A percentile compares a stretch with the other conserved stretches of the same genome.
Evolutionary conservation across 2,888 invertebrate species (phyloP).

Genomic region (Eueremaeus valkanovi): DNA sequence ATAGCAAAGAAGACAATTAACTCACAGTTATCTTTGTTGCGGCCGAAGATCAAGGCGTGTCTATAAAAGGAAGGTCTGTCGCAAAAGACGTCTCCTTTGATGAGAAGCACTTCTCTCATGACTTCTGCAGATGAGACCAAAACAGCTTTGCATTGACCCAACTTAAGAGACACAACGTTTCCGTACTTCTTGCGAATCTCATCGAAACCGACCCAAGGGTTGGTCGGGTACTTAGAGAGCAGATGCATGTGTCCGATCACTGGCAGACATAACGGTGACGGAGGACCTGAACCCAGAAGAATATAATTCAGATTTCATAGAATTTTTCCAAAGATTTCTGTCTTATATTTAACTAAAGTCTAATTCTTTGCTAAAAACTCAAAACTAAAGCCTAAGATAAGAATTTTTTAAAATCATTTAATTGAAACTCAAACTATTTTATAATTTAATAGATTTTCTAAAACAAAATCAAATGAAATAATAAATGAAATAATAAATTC

Average conservation of each 20-base stretch:
- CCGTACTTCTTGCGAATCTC: conserved; percentile 45
- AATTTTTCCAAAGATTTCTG: too few species aligned
- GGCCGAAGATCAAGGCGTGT: conserved; percentile 75
- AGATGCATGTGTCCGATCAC: conserved; percentile 43
- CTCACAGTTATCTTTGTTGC: conserved; percentile 82
- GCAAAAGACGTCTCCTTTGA: conserved; percentile 69
- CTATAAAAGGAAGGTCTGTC: conserved; percentile 75
- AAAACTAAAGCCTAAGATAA: too few species aligned
- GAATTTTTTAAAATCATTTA: too few species aligned
- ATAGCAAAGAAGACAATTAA: too few species aligned
- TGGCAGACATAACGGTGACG: conserved; percentile 40
- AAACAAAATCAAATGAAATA: too few species aligned
- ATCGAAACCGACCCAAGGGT: conserved; percentile 47
- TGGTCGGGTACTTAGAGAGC: conserved; percentile 42
- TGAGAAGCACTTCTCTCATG: conserved; percentile 49
- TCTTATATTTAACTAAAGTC: too few species aligned
- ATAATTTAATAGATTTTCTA: too few species aligned
- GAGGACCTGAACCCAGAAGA: conserved; percentile 40
- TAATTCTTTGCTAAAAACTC: too few species aligned
- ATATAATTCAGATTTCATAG: too few species aligned
- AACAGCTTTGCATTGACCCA: conserved; percentile 45
- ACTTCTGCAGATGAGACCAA: conserved; percentile 45
- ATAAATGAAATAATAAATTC: too few species aligned
- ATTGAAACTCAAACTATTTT: too few species aligned
- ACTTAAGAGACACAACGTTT: conserved; percentile 45